Percentiles rank a stretch among this genome's conserved stretches.
phyloP scores from a whole-genome alignment of 2,888 invertebrate genomes.

The Caenorhabditis imperialis region DNA sequence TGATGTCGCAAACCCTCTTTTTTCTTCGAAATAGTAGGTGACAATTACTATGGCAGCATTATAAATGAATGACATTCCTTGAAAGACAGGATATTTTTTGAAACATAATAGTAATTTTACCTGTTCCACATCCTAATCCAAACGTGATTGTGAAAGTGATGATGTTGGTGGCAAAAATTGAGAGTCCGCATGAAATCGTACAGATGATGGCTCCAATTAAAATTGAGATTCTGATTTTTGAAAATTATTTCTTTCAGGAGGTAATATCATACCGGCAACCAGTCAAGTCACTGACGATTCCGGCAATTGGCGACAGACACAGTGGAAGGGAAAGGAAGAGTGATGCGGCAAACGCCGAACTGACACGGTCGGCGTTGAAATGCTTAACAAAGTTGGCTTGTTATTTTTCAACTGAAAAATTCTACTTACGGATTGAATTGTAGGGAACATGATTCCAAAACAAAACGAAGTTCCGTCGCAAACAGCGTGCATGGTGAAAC shows the following conservation, averaged over 20 bases:
- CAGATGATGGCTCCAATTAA: slow-evolving; percentile 47
- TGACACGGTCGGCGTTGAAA: slow-evolving; percentile 88
- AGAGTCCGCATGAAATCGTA: slow-evolving; percentile 4
- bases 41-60: slow-evolving; percentile 91
- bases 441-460: slow-evolving; percentile 90
- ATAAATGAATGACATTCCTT: slow-evolving; percentile 80
- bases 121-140: slow-evolving; percentile 79
- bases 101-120: no score
- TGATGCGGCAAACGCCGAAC: slow-evolving; percentile 91
- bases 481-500: slow-evolving; percentile 90
- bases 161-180: slow-evolving; percentile 86
- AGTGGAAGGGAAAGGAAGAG: slow-evolving; percentile 93
- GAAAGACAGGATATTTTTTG: slow-evolving; percentile 8
- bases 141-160: slow-evolving; percentile 82
- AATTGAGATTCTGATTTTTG: slow-evolving; percentile 45
- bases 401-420: neutral
- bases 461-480: slow-evolving; percentile 93
- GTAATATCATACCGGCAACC: slow-evolving; percentile 50
- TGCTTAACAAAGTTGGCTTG: slow-evolving; percentile 81
- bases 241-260: neutral
- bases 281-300: slow-evolving; percentile 53
- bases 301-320: slow-evolving; percentile 84
- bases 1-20: slow-evolving; percentile 84
- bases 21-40: slow-evolving; percentile 88
- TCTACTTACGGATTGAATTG: slow-evolving; percentile 82